A percentile compares a stretch with the other conserved stretches of the same genome.
Evolutionary conservation across 2,797 vertebrate species (phyloP).

Genomic region (Eupleurogrammus muticus): DNA sequence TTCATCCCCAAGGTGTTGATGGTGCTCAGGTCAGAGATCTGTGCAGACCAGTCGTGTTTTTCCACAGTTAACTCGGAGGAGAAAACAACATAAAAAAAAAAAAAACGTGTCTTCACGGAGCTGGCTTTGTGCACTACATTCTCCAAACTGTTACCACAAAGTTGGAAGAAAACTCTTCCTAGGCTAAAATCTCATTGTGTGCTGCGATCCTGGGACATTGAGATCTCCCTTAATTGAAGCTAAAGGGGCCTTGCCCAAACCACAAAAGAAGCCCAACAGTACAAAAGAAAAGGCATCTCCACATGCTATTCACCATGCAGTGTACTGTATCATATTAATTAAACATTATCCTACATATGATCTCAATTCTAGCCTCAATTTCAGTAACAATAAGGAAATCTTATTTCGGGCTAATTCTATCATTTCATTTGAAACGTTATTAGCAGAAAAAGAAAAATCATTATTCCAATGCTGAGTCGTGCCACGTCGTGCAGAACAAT

Average conservation of each 20-base stretch:
- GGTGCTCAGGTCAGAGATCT: no score
- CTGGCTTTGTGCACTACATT: not conserved
- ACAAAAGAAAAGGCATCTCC: not conserved
- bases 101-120: not conserved
- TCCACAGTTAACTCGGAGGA: no score
- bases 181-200: no score
- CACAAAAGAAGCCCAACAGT: not conserved
- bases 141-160: not conserved
- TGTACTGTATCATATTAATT: conserved; percentile 14
- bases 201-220: not conserved
- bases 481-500: conserved; percentile 54
- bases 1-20: no score
- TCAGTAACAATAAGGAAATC: conserved; percentile 20
- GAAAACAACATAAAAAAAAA: no score
- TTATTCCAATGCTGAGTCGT: conserved; percentile 39
- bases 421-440: conserved; percentile 26
- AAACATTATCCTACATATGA: not conserved
- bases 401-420: conserved; percentile 29
- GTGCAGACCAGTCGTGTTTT: no score
- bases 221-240: not conserved
- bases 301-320: not conserved
- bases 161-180: no score
- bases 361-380: conserved; percentile 4
- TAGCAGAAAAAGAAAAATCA: conserved; percentile 19
- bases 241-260: not conserved